These are phyloP conservation scores for Calameuta filiformis DNA, from an alignment of 2,888 invertebrate genomes.

Conservation along the genomic window DNA sequence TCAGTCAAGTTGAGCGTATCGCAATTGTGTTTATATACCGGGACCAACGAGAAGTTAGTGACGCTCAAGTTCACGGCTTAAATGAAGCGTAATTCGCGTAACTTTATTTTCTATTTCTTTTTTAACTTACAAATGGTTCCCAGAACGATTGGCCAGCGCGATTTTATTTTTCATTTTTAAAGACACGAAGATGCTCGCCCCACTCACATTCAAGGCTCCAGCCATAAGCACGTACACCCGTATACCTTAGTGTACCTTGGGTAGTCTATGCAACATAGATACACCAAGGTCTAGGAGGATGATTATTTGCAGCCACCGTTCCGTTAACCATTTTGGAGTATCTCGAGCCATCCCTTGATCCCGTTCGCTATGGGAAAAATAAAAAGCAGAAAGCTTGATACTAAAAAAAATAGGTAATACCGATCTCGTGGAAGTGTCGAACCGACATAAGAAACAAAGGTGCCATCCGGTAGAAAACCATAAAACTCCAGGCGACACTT, in stretches of 20 bases:
- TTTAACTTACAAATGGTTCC: background rate
- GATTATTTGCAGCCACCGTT: too few species aligned
- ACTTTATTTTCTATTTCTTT: background rate
- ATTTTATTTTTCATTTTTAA: background rate
- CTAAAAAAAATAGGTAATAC: background rate
- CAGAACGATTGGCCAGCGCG: background rate
- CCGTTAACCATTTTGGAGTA: background rate
- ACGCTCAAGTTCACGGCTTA: background rate
- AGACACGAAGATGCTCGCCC: background rate
- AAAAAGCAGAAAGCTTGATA: background rate
- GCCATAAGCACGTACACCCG: background rate
- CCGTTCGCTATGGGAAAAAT: background rate
- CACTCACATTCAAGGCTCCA: background rate
- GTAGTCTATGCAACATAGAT: too few species aligned
- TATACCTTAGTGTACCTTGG: background rate
- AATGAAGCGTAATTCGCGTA: background rate
- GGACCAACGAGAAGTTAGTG: background rate
- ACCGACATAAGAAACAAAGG: background rate
- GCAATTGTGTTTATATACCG: background rate
- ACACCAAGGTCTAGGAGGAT: too few species aligned
- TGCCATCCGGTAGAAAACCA: background rate
- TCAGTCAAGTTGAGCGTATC: background rate
- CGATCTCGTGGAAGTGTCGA: background rate
- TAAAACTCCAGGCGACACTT: background rate
- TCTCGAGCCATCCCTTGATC: background rate